Conservation (phyloP, 1,140 invertebrate species). For the Drosophila suzukii region DNA sequence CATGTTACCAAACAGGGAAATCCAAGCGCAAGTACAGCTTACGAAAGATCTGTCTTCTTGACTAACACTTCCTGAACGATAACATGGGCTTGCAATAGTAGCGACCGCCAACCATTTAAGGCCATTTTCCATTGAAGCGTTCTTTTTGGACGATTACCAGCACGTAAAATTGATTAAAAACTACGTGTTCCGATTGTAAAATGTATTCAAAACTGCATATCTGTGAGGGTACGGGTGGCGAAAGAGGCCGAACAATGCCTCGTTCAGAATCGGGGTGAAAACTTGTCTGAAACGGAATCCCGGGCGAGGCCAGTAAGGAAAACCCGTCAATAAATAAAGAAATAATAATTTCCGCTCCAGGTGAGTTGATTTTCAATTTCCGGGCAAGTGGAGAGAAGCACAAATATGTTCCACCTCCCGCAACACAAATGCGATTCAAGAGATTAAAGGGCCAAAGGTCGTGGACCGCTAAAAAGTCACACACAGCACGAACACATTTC, state of each 20-base stretch:
- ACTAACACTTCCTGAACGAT: neutral
- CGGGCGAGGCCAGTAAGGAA: conserved; percentile 13
- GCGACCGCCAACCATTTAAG: conserved; percentile 42
- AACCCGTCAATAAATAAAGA: conserved; percentile 73
- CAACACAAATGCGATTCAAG: conserved; percentile 21
- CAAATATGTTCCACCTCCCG: conserved; percentile 44
- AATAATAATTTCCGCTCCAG: conserved; percentile 78
- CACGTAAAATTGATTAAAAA: conserved; percentile 75
- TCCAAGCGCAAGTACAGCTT: neutral
- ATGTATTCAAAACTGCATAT: conserved; percentile 46
- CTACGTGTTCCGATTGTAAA: conserved; percentile 68
- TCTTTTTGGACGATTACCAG: conserved; percentile 46
- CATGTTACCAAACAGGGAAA: neutral
- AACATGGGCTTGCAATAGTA: conserved; percentile 1
- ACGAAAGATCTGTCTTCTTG: neutral
- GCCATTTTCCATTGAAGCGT: conserved; percentile 10
- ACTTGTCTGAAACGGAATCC: conserved; percentile 7
- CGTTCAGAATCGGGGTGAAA: conserved; percentile 27
- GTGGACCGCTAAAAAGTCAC: conserved; percentile 62
- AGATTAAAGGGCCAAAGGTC: conserved; percentile 70
- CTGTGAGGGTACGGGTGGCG: neutral
- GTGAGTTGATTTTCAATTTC: conserved; percentile 79
- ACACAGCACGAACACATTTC: conserved; percentile 43
- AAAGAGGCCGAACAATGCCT: conserved; percentile 40
- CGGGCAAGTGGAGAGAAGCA: conserved; percentile 43